Conservation (phyloP, 2,888 invertebrate species). For the Plusia festucae region DNA sequence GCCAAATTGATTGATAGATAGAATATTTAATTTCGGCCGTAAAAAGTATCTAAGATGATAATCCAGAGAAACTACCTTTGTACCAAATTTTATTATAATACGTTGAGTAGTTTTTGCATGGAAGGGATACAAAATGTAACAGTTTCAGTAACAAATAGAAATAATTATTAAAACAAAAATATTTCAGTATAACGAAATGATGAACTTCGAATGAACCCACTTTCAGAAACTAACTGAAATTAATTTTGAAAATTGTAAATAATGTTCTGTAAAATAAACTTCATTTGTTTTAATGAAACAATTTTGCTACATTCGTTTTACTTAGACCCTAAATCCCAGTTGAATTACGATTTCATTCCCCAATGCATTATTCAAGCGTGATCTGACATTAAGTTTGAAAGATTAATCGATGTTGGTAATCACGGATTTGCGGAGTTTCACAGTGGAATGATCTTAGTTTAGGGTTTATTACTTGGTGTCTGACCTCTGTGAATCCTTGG, state of each 20-base stretch:
- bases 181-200: not conserved
- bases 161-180: not conserved
- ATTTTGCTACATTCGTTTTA: not conserved
- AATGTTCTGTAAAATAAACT: slow-evolving; percentile 21
- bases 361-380: slow-evolving; percentile 31
- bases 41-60: not conserved
- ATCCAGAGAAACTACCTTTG: not conserved
- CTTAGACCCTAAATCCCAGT: slow-evolving; percentile 10
- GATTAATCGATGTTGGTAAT: slow-evolving; percentile 44
- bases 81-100: not conserved
- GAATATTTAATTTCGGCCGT: no score
- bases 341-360: slow-evolving; percentile 12
- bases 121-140: not conserved
- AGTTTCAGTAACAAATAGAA: no score
- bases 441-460: slow-evolving; percentile 52
- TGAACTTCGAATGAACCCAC: not conserved
- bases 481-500: slow-evolving; percentile 27
- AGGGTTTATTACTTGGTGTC: slow-evolving; percentile 49
- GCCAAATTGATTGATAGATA: no score
- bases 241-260: not conserved
- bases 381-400: slow-evolving; percentile 28
- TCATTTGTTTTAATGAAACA: not conserved
- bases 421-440: slow-evolving; percentile 40
- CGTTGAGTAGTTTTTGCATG: not conserved
- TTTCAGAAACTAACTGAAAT: not conserved